phyloP scores from a whole-genome alignment of 2,888 invertebrate genomes.

The Nomada ferruginata region DNA sequence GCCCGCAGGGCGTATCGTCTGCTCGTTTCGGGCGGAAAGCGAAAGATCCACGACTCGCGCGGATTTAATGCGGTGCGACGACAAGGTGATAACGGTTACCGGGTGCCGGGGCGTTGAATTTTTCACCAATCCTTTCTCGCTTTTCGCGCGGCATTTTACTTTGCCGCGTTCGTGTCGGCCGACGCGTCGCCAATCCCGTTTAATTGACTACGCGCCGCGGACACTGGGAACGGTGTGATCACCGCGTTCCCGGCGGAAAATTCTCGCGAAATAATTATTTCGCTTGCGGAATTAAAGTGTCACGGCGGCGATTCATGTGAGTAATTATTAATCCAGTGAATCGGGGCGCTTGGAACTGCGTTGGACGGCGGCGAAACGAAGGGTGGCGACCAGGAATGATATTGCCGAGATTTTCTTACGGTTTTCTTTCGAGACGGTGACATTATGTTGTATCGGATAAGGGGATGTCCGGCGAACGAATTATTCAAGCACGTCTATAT shows the following conservation, averaged over 20 bases:
- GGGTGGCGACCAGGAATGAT: too few species aligned
- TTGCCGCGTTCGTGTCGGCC: not conserved
- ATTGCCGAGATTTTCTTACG: too few species aligned
- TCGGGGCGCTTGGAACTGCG: too few species aligned
- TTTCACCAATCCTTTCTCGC: not conserved
- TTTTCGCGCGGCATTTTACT: not conserved
- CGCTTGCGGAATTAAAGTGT: too few species aligned
- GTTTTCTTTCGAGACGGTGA: too few species aligned
- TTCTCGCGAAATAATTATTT: not conserved
- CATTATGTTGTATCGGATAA: too few species aligned
- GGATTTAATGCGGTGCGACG: conserved; percentile 47
- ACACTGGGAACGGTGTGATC: not conserved
- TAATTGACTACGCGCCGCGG: not conserved
- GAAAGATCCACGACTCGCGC: conserved; percentile 15
- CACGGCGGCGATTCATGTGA: too few species aligned
- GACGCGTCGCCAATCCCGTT: not conserved
- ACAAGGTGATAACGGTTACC: conserved; percentile 18
- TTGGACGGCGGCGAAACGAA: too few species aligned
- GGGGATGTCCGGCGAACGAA: too few species aligned
- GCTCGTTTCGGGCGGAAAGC: conserved; percentile 58
- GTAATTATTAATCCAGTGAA: too few species aligned
- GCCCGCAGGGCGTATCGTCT: conserved; percentile 41
- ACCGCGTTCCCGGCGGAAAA: not conserved
- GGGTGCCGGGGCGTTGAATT: not conserved
- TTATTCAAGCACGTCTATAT: not conserved